Percentiles rank a stretch among this genome's conserved stretches.
These are phyloP conservation scores for Drosophila stalkeri DNA, from an alignment of 2,888 invertebrate species.

Conservation along the genomic window DNA sequence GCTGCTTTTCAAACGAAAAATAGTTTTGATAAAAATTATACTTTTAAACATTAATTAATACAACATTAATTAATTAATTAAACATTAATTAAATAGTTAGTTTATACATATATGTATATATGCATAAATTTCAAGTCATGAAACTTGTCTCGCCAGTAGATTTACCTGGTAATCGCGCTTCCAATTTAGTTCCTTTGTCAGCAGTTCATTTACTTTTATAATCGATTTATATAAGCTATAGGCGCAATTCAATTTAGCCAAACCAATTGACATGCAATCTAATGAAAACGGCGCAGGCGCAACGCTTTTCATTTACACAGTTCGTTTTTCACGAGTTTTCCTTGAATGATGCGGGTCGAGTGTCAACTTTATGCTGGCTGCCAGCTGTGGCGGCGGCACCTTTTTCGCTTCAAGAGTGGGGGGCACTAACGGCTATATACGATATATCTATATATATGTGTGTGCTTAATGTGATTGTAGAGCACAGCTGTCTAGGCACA, in stretches of 20 bases:
- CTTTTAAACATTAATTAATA: too few species aligned
- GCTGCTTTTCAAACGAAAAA: too few species aligned
- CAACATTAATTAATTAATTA: background rate
- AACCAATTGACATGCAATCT: constrained; percentile 33
- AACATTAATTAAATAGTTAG: too few species aligned
- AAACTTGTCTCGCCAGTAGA: background rate
- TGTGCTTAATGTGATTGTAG: constrained; percentile 30
- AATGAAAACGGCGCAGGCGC: constrained; percentile 54
- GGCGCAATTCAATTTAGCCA: constrained; percentile 2
- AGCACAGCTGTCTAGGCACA: constrained; percentile 46
- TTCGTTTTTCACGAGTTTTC: constrained; percentile 52
- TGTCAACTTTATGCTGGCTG: constrained; percentile 72
- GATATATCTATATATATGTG: background rate
- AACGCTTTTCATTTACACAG: constrained; percentile 26
- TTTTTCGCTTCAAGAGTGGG: constrained; percentile 9
- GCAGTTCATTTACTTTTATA: background rate
- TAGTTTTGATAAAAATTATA: too few species aligned
- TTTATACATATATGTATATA: too few species aligned
- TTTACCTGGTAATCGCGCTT: background rate
- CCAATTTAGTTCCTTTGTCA: background rate
- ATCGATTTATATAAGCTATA: constrained; percentile 2
- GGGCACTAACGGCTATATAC: constrained; percentile 50
- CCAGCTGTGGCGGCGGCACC: constrained; percentile 56
- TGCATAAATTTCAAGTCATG: background rate
- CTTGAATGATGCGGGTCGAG: constrained; percentile 70